Evolutionary conservation across 1,140 invertebrate genomes (phyloP).

Genomic region (Saccostrea glomerata): DNA sequence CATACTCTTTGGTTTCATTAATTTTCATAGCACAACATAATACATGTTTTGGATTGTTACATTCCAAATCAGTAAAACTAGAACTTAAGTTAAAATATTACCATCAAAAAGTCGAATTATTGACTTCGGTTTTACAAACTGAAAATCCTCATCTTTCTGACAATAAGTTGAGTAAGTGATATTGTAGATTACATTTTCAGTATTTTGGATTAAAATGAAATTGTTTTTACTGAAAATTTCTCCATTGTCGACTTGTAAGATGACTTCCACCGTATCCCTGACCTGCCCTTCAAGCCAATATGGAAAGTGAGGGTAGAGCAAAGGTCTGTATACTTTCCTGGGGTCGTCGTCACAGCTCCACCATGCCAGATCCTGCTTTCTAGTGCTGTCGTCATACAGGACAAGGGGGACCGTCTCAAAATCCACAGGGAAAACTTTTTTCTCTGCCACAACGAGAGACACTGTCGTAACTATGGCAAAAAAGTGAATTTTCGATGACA

Average conservation of each 20-base stretch:
- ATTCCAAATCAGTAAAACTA: slow-evolving; percentile 51
- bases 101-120: slow-evolving; percentile 62
- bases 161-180: slow-evolving; percentile 44
- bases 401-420: slow-evolving; percentile 49
- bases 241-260: slow-evolving; percentile 30
- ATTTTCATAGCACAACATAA: slow-evolving; percentile 49
- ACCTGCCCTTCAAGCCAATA: slow-evolving; percentile 39
- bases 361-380: slow-evolving; percentile 48
- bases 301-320: slow-evolving; percentile 1
- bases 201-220: no score
- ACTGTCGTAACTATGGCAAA: slow-evolving; percentile 43
- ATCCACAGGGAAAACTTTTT: slow-evolving; percentile 51
- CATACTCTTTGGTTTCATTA: slow-evolving; percentile 43
- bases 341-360: slow-evolving; percentile 25
- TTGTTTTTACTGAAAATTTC: slow-evolving; percentile 51
- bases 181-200: slow-evolving; percentile 35
- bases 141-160: background rate
- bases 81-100: slow-evolving; percentile 38
- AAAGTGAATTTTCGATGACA: slow-evolving; percentile 44
- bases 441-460: slow-evolving; percentile 12
- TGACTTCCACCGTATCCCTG: slow-evolving; percentile 48
- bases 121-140: slow-evolving; percentile 51
- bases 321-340: background rate
- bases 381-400: slow-evolving; percentile 41
- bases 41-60: slow-evolving; percentile 47